Evolutionary conservation across 2,888 invertebrate genomes (phyloP).

Genomic region (Plebejus anna): DNA sequence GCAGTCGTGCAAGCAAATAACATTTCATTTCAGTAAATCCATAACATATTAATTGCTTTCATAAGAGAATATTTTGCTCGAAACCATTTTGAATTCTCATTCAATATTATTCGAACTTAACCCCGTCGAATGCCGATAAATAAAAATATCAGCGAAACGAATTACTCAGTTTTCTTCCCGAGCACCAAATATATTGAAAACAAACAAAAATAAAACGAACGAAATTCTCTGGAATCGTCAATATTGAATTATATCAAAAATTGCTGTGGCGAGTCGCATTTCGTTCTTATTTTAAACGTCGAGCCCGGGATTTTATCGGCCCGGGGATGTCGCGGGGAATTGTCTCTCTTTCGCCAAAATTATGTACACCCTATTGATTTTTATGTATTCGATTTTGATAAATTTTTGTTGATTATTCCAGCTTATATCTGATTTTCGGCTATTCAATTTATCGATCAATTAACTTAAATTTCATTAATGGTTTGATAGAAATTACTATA

Average conservation of each 20-base stretch:
- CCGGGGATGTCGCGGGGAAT: constrained; percentile 6
- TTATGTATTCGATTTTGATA: background rate
- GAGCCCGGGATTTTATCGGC: constrained; percentile 16
- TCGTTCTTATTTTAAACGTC: constrained; percentile 20
- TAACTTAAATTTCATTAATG: too few species aligned
- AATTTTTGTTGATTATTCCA: background rate
- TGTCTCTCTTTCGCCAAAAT: background rate
- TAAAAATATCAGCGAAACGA: constrained; percentile 5
- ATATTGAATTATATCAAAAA: constrained; percentile 24
- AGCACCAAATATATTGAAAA: constrained; percentile 16
- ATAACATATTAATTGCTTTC: constrained; percentile 9
- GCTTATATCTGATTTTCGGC: too few species aligned
- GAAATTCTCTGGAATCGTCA: constrained; percentile 10
- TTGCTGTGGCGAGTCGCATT: constrained; percentile 2
- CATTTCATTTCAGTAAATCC: background rate
- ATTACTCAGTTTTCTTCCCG: constrained; percentile 9
- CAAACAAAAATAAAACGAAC: constrained; percentile 10
- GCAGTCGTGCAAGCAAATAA: background rate
- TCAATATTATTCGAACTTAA: background rate
- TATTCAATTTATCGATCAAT: too few species aligned
- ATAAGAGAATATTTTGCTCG: background rate
- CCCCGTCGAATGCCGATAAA: background rate
- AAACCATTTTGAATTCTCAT: constrained; percentile 4
- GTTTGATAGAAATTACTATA: too few species aligned
- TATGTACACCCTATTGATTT: constrained; percentile 4